A percentile compares a stretch with the other conserved stretches of the same genome.
Conservation (phyloP, 1,140 invertebrate species). For the Thaumetopoea pityocampa region DNA sequence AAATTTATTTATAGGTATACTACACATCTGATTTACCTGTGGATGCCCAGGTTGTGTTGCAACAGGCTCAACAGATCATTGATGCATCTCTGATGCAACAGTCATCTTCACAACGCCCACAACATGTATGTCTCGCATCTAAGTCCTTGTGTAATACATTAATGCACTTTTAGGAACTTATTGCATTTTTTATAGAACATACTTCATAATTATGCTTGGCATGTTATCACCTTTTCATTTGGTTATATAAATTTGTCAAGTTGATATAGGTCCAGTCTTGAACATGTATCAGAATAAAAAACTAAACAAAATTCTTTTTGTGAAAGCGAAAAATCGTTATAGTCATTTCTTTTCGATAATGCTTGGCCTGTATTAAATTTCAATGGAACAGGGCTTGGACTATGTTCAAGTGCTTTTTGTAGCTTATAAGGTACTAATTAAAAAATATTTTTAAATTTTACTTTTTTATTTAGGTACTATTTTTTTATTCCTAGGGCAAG, state of each 20-base stretch:
- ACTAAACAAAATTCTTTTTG: too few species aligned
- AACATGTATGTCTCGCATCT: constrained; percentile 71
- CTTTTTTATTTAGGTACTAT: too few species aligned
- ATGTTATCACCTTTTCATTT: constrained; percentile 27
- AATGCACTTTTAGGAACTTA: constrained; percentile 22
- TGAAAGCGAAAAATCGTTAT: too few species aligned
- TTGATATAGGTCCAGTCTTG: neutral
- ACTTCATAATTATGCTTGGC: constrained; percentile 31
- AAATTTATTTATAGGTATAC: constrained; percentile 74
- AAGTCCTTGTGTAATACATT: constrained; percentile 40
- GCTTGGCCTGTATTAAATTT: too few species aligned
- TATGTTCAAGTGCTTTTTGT: too few species aligned
- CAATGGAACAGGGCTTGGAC: too few species aligned
- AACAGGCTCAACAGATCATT: constrained; percentile 74
- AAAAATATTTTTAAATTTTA: too few species aligned
- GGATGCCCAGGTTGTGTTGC: constrained; percentile 74
- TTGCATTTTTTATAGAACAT: constrained; percentile 23
- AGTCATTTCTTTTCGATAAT: too few species aligned
- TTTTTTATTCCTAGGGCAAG: too few species aligned
- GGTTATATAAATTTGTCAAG: constrained; percentile 7
- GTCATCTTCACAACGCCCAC: constrained; percentile 65
- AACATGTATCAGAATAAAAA: too few species aligned
- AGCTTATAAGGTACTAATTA: too few species aligned
- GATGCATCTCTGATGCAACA: constrained; percentile 74
- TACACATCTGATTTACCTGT: constrained; percentile 74